phyloP scores from a whole-genome alignment of 1,140 invertebrate genomes.

The Goniozus legneri region DNA sequence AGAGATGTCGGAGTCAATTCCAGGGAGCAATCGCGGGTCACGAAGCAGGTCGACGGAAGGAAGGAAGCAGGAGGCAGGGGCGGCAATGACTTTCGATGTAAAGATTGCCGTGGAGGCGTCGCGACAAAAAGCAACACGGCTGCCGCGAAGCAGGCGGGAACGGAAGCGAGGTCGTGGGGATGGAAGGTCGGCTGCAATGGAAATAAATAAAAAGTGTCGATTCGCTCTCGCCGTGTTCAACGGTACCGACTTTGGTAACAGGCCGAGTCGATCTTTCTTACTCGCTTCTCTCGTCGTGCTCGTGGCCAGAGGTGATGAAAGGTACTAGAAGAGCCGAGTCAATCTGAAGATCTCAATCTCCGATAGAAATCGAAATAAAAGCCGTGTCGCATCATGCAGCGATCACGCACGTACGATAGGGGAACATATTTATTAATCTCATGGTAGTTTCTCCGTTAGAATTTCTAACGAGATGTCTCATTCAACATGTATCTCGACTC shows the following conservation, averaged over 20 bases:
- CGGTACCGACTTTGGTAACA: constrained; percentile 14
- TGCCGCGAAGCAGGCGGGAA: constrained; percentile 6
- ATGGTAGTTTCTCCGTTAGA: too few species aligned
- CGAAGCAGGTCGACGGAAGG: constrained; percentile 15
- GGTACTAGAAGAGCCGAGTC: constrained; percentile 1
- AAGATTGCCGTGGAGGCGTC: constrained; percentile 16
- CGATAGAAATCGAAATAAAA: constrained; percentile 13
- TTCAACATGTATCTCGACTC: too few species aligned
- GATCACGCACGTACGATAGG: background rate
- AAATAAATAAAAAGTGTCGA: constrained; percentile 22
- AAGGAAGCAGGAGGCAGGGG: constrained; percentile 5
- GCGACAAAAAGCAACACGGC: constrained; percentile 15
- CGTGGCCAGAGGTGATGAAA: too few species aligned
- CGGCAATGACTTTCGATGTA: constrained; percentile 19
- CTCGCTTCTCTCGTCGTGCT: background rate
- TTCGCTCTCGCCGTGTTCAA: constrained; percentile 1
- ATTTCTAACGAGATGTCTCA: too few species aligned
- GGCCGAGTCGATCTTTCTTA: constrained; percentile 17
- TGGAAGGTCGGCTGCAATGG: constrained; percentile 7
- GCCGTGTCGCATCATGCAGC: background rate
- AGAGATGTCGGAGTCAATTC: constrained; percentile 27
- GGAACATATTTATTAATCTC: too few species aligned
- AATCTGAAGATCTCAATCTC: constrained; percentile 13
- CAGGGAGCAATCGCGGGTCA: constrained; percentile 21
- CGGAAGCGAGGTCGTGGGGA: background rate